A percentile compares a stretch with the other conserved stretches of the same genome.
These are phyloP conservation scores for Temnothorax rugatulus DNA, from an alignment of 2,888 invertebrate genomes.

Conservation along the genomic window DNA sequence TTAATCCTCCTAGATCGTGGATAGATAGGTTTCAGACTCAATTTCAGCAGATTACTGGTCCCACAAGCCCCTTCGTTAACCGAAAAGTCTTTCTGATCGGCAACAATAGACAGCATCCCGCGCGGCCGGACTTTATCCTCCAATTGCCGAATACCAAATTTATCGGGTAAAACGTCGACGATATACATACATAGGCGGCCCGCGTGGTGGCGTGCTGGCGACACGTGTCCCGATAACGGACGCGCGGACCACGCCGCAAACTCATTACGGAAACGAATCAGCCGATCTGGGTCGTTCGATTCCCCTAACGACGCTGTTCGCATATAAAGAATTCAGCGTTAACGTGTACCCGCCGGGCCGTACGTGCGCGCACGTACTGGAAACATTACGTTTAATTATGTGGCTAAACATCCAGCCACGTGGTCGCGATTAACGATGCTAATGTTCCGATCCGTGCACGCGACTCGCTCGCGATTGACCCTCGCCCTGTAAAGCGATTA, in stretches of 20 bases:
- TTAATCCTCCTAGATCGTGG: not conserved
- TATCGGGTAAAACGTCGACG: conserved; percentile 59
- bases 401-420: conserved; percentile 8
- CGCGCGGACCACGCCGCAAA: conserved; percentile 67
- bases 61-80: conserved; percentile 62
- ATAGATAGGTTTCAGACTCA: conserved; percentile 1
- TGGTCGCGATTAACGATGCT: conserved; percentile 39
- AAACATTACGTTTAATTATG: conserved; percentile 33
- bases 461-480: conserved; percentile 3
- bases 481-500: conserved; percentile 20
- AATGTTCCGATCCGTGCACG: conserved; percentile 3
- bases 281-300: conserved; percentile 76
- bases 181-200: conserved; percentile 43
- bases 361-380: conserved; percentile 8
- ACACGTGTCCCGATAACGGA: conserved; percentile 67
- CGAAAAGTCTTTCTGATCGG: conserved; percentile 53
- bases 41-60: conserved; percentile 18
- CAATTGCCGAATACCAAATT: conserved; percentile 60
- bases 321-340: conserved; percentile 75
- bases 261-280: conserved; percentile 71
- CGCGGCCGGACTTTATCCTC: conserved; percentile 55
- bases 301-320: conserved; percentile 74
- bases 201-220: conserved; percentile 51
- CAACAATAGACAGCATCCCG: conserved; percentile 19
- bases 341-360: not conserved